phyloP scores from a whole-genome alignment of 2,888 invertebrate species.

The Euspilapteryx auroguttella region DNA sequence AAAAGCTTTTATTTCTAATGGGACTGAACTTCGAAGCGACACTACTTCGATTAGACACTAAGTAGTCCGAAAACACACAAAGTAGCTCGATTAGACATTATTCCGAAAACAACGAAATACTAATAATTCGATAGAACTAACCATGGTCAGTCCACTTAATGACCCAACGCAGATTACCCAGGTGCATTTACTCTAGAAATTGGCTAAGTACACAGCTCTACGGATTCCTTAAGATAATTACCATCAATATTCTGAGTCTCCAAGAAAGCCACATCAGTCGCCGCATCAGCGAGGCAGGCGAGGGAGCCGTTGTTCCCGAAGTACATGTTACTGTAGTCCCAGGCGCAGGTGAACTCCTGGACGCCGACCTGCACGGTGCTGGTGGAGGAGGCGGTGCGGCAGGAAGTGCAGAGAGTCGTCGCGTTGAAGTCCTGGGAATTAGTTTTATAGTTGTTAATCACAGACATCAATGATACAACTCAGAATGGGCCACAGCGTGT shows the following conservation, averaged over 20 bases:
- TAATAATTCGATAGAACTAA: too few relatives aligned
- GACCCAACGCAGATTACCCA: too few relatives aligned
- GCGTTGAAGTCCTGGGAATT: conserved; percentile 26
- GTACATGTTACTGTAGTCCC: conserved; percentile 50
- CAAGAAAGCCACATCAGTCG: conserved; percentile 64
- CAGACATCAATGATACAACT: too few relatives aligned
- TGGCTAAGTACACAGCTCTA: neutral
- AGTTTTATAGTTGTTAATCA: too few relatives aligned
- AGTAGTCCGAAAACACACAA: neutral
- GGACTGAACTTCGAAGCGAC: too few relatives aligned
- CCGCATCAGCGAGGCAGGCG: conserved; percentile 48
- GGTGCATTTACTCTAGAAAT: neutral
- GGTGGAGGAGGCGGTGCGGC: conserved; percentile 13
- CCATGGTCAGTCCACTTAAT: too few relatives aligned
- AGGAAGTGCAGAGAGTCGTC: conserved; percentile 21
- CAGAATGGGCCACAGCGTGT: too few relatives aligned
- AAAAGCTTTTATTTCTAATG: too few relatives aligned
- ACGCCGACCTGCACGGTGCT: conserved; percentile 7
- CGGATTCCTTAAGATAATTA: conserved; percentile 12
- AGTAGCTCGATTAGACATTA: too few relatives aligned
- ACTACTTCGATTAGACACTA: too few relatives aligned
- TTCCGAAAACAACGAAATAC: too few relatives aligned
- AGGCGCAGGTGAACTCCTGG: conserved; percentile 55
- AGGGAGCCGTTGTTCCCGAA: conserved; percentile 65
- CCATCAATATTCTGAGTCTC: conserved; percentile 47